A percentile compares a stretch with the other conserved stretches of the same genome.
These are phyloP conservation scores for Drymodes brunneopygia DNA, from an alignment of 2,113 vertebrate genomes.

Conservation along the genomic window DNA sequence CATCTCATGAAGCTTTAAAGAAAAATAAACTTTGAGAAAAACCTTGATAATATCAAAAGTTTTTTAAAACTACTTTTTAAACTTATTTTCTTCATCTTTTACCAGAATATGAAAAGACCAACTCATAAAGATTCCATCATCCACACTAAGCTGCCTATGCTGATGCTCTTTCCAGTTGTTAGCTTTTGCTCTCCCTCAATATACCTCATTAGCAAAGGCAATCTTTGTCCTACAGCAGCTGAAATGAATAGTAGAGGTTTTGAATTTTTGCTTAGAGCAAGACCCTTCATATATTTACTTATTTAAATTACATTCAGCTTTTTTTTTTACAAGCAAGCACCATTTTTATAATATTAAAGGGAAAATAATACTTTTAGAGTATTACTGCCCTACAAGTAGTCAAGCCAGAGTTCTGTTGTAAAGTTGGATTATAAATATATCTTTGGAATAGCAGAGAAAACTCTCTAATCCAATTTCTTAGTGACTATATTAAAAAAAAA, in stretches of 20 bases:
- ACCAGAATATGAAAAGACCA: not conserved
- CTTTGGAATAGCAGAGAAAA: not conserved
- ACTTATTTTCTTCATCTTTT: not conserved
- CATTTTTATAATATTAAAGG: not conserved
- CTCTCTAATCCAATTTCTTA: not conserved
- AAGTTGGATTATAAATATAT: conserved; percentile 9
- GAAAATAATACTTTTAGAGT: not conserved
- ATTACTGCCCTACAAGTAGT: not conserved
- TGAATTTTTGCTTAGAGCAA: not conserved
- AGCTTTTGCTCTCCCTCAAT: not conserved
- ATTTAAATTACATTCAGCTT: not conserved
- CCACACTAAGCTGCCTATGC: not conserved
- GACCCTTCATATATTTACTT: not conserved
- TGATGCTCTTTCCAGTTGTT: not conserved
- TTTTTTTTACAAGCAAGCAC: not conserved
- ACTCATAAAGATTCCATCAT: not conserved
- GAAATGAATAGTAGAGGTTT: not conserved
- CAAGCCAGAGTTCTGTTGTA: not conserved
- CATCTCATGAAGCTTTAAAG: not conserved
- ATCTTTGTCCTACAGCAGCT: not conserved
- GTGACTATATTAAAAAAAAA: not conserved
- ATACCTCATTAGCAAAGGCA: not conserved
- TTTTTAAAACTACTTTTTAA: not conserved
- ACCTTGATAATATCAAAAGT: not conserved
- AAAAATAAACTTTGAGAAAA: not conserved